A percentile compares a stretch with the other conserved stretches of the same genome.
These are phyloP conservation scores for Cyrtonyx montezumae DNA, from an alignment of 2,113 vertebrate species.

Conservation along the genomic window DNA sequence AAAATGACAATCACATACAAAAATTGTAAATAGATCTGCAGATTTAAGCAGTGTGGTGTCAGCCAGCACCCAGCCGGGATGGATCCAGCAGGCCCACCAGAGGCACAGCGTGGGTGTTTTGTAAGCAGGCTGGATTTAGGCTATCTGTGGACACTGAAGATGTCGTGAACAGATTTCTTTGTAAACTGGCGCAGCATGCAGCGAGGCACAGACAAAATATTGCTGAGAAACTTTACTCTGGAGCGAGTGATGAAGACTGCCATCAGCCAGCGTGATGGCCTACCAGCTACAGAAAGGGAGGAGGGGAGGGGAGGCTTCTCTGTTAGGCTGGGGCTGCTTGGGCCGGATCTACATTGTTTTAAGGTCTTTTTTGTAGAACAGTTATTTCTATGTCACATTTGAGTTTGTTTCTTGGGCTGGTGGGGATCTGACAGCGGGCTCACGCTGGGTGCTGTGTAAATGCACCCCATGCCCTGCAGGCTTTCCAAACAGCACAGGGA, in stretches of 20 bases:
- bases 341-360: neutral
- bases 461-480: neutral
- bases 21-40: neutral
- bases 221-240: neutral
- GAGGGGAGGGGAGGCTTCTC: neutral
- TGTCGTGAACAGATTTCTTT: neutral
- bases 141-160: neutral
- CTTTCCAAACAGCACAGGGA: neutral
- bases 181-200: neutral
- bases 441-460: neutral
- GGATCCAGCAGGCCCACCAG: neutral
- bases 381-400: neutral
- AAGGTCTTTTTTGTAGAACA: neutral
- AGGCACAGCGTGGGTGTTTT: fast-evolving
- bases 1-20: neutral
- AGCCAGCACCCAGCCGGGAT: fast-evolving
- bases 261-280: neutral
- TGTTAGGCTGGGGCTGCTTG: neutral
- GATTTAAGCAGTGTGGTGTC: neutral
- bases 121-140: neutral
- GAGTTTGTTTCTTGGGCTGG: neutral
- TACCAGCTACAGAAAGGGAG: neutral
- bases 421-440: neutral
- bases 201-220: neutral
- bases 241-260: neutral